These are phyloP conservation scores for Coranthus polyacanthus DNA, from an alignment of 2,797 vertebrate genomes.

Conservation along the genomic window DNA sequence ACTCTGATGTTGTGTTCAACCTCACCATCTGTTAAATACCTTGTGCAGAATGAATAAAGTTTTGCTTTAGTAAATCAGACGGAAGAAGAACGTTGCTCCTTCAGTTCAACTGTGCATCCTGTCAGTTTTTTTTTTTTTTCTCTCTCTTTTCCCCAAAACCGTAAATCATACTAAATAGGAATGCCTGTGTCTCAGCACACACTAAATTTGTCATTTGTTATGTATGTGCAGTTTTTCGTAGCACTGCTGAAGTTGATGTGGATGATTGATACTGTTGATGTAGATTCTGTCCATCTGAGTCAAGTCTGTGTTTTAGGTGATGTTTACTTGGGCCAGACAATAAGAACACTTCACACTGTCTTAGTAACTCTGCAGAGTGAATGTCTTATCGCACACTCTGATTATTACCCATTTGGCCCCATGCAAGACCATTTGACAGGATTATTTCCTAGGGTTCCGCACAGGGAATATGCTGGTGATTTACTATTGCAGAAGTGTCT, in stretches of 20 bases:
- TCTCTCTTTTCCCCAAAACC: too few relatives aligned
- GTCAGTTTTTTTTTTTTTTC: neutral
- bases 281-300: too few relatives aligned
- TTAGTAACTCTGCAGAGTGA: neutral
- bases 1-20: neutral
- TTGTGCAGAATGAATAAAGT: neutral
- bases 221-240: too few relatives aligned
- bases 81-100: neutral
- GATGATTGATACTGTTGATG: too few relatives aligned
- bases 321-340: too few relatives aligned
- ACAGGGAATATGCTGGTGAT: constrained; percentile 29
- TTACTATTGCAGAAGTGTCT: constrained; percentile 39
- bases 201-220: too few relatives aligned
- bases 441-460: constrained; percentile 17
- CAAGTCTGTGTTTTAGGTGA: too few relatives aligned
- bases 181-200: too few relatives aligned
- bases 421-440: neutral
- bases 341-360: too few relatives aligned
- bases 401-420: neutral
- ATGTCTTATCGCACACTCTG: neutral
- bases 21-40: constrained; percentile 1
- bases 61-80: neutral
- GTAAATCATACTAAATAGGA: too few relatives aligned
- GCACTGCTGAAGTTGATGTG: too few relatives aligned
- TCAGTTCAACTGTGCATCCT: neutral